These are phyloP conservation scores for Trachelipus rathkii DNA, from an alignment of 1,140 invertebrate species.

Conservation along the genomic window DNA sequence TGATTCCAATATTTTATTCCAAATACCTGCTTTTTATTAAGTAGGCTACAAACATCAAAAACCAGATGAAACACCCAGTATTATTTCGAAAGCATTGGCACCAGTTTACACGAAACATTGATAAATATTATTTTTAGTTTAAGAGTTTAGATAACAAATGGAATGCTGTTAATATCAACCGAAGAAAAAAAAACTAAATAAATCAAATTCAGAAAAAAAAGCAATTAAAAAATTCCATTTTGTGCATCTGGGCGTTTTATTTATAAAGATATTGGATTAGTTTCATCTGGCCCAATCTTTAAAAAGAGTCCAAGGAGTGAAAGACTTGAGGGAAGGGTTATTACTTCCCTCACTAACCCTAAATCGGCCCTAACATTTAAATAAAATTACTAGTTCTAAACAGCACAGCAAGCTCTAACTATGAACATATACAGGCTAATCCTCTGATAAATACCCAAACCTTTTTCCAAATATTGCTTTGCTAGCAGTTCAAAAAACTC, in stretches of 20 bases:
- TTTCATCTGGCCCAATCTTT: background rate
- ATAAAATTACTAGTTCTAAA: background rate
- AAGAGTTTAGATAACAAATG: background rate
- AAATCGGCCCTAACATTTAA: background rate
- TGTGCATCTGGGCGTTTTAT: background rate
- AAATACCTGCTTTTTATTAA: background rate
- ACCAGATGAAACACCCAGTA: background rate
- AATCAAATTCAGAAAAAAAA: background rate
- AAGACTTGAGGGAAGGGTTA: background rate
- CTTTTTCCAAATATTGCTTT: too few species aligned
- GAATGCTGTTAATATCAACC: background rate
- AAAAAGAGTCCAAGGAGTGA: background rate
- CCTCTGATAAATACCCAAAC: background rate
- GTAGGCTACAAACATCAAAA: background rate
- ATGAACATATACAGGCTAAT: background rate
- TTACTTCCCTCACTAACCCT: background rate
- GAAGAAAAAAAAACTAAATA: too few species aligned
- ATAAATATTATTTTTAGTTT: background rate
- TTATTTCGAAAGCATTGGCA: background rate
- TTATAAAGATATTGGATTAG: background rate
- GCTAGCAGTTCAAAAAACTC: too few species aligned
- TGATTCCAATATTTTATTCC: background rate
- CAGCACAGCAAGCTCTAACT: constrained; percentile 8
- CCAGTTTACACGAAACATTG: background rate
- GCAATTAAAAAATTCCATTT: background rate